A percentile compares a stretch with the other conserved stretches of the same genome.
Conservation (phyloP, 1,140 invertebrate genomes). For the Cyrtorhinus lividipennis region DNA sequence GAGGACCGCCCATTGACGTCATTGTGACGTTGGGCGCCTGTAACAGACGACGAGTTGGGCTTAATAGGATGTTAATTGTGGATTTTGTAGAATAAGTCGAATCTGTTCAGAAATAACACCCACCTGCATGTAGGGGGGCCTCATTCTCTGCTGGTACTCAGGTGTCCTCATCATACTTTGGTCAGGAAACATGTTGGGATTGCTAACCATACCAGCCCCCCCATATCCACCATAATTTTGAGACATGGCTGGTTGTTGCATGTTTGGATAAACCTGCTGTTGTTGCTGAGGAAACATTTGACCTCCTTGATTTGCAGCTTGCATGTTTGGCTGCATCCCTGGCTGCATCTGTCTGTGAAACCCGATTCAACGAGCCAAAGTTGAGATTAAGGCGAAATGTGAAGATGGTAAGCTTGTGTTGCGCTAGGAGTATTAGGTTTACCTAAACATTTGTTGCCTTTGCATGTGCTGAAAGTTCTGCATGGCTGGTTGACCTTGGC, state of each 20-base stretch:
- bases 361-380: too few relatives aligned
- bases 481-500: constrained; percentile 26
- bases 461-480: constrained; percentile 31
- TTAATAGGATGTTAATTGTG: too few relatives aligned
- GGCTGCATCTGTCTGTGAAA: constrained; percentile 28
- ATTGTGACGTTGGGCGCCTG: constrained; percentile 51
- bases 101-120: too few relatives aligned
- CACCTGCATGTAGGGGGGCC: constrained; percentile 37
- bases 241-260: constrained; percentile 40
- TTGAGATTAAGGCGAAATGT: too few relatives aligned
- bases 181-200: constrained; percentile 36
- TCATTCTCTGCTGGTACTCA: constrained; percentile 35
- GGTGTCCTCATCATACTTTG: constrained; percentile 35
- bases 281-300: constrained; percentile 30
- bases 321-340: constrained; percentile 24
- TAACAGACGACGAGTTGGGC: constrained; percentile 16
- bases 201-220: constrained; percentile 25
- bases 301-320: constrained; percentile 23
- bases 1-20: constrained; percentile 37
- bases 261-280: constrained; percentile 23
- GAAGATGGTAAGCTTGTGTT: too few relatives aligned
- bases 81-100: too few relatives aligned
- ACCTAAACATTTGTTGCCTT: constrained; percentile 28
- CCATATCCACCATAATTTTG: constrained; percentile 42
- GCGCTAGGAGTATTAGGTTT: too few relatives aligned